Conservation (phyloP, 2,888 invertebrate genomes). For the Hedya salicella region DNA sequence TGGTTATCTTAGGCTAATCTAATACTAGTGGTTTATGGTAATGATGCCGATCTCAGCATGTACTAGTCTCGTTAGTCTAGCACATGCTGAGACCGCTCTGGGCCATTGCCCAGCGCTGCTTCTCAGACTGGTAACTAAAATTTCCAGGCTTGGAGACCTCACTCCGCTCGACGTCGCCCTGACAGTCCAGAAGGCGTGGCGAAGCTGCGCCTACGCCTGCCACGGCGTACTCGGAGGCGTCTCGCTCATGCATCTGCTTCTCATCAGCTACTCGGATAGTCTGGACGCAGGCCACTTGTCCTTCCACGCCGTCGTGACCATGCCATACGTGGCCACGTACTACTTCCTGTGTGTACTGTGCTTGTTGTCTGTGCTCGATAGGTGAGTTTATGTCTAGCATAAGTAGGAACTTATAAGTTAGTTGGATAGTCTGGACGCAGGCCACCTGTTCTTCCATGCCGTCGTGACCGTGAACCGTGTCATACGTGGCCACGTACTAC, state of each 20-base stretch:
- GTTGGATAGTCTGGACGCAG: constrained; percentile 77
- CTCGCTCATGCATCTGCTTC: constrained; percentile 84
- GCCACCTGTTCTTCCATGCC: constrained; percentile 77
- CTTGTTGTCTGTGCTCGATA: constrained; percentile 85
- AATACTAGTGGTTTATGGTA: no score
- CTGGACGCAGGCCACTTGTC: constrained; percentile 77
- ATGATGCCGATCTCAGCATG: no score
- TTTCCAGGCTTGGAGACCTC: constrained; percentile 59
- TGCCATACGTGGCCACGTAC: constrained; percentile 83
- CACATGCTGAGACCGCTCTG: no score
- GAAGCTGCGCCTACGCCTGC: constrained; percentile 81
- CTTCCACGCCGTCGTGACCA: constrained; percentile 78
- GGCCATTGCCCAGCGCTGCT: no score
- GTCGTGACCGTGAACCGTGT: constrained; percentile 82
- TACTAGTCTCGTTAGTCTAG: no score
- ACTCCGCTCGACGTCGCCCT: constrained; percentile 84
- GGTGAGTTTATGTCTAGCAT: constrained; percentile 79
- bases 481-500: constrained; percentile 83
- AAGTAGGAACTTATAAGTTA: constrained; percentile 85
- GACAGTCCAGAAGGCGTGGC: constrained; percentile 78
- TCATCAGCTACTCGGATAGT: constrained; percentile 82
- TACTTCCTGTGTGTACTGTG: constrained; percentile 85
- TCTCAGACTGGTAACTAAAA: no score
- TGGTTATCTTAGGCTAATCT: no score
- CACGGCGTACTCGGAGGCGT: constrained; percentile 86